phyloP scores from a whole-genome alignment of 2,797 vertebrate species.

The Sternotherus odoratus region DNA sequence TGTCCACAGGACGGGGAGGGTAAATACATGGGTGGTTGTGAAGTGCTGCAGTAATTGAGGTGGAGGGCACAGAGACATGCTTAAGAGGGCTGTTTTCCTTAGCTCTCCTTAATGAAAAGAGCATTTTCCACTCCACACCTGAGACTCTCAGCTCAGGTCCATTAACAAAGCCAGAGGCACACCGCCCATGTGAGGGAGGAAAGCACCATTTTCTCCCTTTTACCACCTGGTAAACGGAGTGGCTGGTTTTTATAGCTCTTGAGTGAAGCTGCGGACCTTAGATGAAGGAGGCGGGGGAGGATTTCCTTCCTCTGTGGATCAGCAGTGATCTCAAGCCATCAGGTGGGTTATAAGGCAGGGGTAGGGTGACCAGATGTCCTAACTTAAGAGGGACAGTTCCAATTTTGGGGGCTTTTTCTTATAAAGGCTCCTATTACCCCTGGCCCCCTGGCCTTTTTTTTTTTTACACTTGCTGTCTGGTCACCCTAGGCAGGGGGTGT shows the following conservation, averaged over 20 bases:
- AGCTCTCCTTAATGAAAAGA: background rate
- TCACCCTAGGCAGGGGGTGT: background rate
- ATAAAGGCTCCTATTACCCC: too few relatives aligned
- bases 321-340: background rate
- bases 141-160: background rate
- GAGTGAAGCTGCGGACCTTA: background rate
- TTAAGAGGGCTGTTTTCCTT: background rate
- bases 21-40: background rate
- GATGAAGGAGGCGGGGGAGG: background rate
- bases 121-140: background rate
- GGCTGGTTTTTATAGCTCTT: background rate
- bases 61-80: fast-evolving
- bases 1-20: background rate
- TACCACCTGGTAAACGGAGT: background rate
- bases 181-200: background rate
- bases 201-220: fast-evolving
- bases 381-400: too few relatives aligned
- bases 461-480: too few relatives aligned
- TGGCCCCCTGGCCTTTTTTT: too few relatives aligned
- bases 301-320: fast-evolving
- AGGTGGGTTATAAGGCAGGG: background rate
- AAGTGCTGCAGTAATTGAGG: background rate
- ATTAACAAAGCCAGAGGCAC: fast-evolving
- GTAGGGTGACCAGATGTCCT: too few relatives aligned
- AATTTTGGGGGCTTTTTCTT: too few relatives aligned